Percentiles rank a stretch among this genome's conserved stretches.
These are phyloP conservation scores for Brachyhypopomus occidentalis DNA, from an alignment of 2,113 vertebrate species.

Conservation along the genomic window DNA sequence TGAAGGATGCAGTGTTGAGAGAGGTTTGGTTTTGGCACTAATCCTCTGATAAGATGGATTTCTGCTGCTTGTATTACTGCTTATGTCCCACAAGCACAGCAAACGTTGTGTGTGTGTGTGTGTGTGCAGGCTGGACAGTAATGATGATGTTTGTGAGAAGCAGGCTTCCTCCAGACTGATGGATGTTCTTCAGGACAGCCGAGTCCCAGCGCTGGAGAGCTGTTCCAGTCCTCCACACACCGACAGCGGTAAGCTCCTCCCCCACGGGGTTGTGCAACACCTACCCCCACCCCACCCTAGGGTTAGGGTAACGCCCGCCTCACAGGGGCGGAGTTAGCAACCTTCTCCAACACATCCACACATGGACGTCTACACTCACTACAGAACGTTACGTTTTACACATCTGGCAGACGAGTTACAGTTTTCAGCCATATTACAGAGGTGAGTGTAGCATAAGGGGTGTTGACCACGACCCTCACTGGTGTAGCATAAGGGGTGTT, in stretches of 20 bases:
- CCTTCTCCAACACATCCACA: too few species aligned
- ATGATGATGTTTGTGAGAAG: conserved; percentile 48
- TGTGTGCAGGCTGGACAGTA: conserved; percentile 42
- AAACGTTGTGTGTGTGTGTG: conserved; percentile 25
- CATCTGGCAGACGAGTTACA: too few species aligned
- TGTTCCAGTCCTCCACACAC: conserved; percentile 45
- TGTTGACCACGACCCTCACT: too few species aligned
- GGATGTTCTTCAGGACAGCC: conserved; percentile 56
- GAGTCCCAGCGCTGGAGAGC: conserved; percentile 43
- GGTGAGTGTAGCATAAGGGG: too few species aligned
- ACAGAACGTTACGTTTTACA: too few species aligned
- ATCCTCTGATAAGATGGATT: background rate
- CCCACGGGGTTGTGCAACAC: too few species aligned
- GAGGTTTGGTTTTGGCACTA: background rate
- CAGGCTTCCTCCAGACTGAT: conserved; percentile 51
- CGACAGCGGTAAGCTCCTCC: conserved; percentile 34
- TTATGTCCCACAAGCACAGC: background rate
- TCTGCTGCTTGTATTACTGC: conserved; percentile 6
- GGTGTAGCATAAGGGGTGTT: too few species aligned
- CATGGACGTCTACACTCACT: too few species aligned
- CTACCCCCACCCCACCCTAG: too few species aligned
- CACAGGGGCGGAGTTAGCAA: too few species aligned
- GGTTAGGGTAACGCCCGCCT: too few species aligned
- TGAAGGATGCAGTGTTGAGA: background rate
- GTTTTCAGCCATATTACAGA: too few species aligned